These are phyloP conservation scores for Notechis scutatus DNA, from an alignment of 2,113 vertebrate genomes.

Conservation along the genomic window DNA sequence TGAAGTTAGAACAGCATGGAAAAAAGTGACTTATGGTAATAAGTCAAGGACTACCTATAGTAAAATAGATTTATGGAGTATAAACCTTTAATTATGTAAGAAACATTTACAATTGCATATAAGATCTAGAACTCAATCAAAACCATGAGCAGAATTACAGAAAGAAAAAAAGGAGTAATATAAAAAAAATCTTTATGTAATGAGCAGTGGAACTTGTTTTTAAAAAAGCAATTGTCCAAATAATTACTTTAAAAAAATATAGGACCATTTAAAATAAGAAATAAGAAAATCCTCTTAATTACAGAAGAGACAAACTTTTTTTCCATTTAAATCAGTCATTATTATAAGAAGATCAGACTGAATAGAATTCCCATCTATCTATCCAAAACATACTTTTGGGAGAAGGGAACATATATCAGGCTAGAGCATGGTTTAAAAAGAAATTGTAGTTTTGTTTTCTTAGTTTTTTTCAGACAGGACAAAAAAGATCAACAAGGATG, in stretches of 20 bases:
- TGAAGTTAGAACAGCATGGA: not conserved
- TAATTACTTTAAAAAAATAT: not conserved
- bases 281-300: not conserved
- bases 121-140: not conserved
- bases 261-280: not conserved
- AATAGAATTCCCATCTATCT: not conserved
- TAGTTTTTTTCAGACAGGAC: not conserved
- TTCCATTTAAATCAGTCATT: not conserved
- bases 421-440: not conserved
- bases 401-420: not conserved
- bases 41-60: not conserved
- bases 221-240: not conserved
- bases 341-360: not conserved
- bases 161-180: accelerated
- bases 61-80: not conserved
- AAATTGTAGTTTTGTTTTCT: not conserved
- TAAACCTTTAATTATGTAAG: not conserved
- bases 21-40: not conserved
- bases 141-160: not conserved
- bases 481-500: not conserved
- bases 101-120: not conserved
- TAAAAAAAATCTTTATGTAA: not conserved
- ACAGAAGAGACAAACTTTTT: not conserved
- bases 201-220: not conserved
- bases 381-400: not conserved